A percentile compares a stretch with the other conserved stretches of the same genome.
Conservation (phyloP, 2,113 vertebrate species). For the Procapra przewalskii region DNA sequence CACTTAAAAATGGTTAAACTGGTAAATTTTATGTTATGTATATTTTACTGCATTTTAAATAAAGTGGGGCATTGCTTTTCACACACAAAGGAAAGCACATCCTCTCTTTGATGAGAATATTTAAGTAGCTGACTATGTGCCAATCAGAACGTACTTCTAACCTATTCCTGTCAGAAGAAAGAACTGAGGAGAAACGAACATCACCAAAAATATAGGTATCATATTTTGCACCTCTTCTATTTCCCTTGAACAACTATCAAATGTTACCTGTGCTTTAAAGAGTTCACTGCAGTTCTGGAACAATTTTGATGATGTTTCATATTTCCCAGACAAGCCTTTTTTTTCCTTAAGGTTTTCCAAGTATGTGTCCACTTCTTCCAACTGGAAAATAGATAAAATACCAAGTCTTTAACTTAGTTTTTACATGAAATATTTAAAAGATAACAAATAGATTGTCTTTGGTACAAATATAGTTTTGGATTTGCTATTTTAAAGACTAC, state of each 20-base stretch:
- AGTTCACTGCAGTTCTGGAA: slow-evolving; percentile 89
- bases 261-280: slow-evolving; percentile 87
- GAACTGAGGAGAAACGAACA: not conserved
- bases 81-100: not conserved
- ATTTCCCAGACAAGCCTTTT: slow-evolving; percentile 89
- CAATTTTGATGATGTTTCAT: slow-evolving; percentile 83
- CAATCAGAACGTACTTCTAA: slow-evolving; percentile 13
- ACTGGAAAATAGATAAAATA: slow-evolving; percentile 76
- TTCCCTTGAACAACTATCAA: not conserved
- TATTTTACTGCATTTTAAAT: not conserved
- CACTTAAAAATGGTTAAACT: not conserved
- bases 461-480: not conserved
- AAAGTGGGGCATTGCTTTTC: not conserved
- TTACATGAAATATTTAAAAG: not conserved
- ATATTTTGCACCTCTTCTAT: not conserved
- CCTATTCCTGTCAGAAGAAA: not conserved
- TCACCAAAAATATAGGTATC: not conserved
- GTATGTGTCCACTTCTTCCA: slow-evolving; percentile 84
- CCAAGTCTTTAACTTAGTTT: not conserved
- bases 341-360: slow-evolving; percentile 85
- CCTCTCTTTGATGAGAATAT: not conserved
- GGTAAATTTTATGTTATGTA: not conserved
- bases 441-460: not conserved
- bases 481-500: slow-evolving; percentile 8
- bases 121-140: not conserved